A percentile compares a stretch with the other conserved stretches of the same genome.
phyloP scores from a whole-genome alignment of 2,113 vertebrate genomes.

The Mastomys natalensis region DNA sequence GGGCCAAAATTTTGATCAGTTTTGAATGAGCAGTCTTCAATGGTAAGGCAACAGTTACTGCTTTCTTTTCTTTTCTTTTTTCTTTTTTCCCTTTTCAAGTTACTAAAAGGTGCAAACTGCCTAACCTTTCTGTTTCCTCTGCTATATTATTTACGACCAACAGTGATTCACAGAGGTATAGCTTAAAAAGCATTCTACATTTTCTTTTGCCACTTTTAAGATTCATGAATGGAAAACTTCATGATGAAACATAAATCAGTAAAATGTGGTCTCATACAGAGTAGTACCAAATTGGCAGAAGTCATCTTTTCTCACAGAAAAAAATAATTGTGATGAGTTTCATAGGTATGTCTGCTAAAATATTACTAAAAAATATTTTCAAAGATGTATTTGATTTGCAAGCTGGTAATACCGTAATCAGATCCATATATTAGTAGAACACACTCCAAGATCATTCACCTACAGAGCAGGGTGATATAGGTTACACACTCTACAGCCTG shows the following conservation, averaged over 20 bases:
- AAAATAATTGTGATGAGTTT: slow-evolving; percentile 5
- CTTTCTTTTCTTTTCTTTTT: neutral
- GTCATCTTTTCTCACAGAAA: neutral
- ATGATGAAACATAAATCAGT: neutral
- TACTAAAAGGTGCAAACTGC: neutral
- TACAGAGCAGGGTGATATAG: neutral
- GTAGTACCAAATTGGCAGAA: neutral
- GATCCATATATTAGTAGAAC: neutral
- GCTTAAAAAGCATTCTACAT: neutral
- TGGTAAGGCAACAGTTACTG: neutral
- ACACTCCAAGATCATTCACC: neutral
- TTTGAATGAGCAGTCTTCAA: slow-evolving; percentile 53
- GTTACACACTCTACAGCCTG: neutral
- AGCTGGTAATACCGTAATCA: neutral
- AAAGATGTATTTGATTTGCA: neutral
- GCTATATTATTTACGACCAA: neutral
- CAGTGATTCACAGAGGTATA: slow-evolving; percentile 8
- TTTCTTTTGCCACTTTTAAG: slow-evolving; percentile 10
- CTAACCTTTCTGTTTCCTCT: neutral
- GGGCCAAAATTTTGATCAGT: slow-evolving; percentile 46
- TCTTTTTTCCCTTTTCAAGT: neutral
- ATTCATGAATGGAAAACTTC: neutral
- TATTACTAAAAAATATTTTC: neutral
- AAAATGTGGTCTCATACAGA: neutral
- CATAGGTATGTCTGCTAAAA: neutral